Percentiles rank a stretch among this genome's conserved stretches.
Evolutionary conservation across 2,888 invertebrate species (phyloP).

Genomic region (Oxyscelio sp.): DNA sequence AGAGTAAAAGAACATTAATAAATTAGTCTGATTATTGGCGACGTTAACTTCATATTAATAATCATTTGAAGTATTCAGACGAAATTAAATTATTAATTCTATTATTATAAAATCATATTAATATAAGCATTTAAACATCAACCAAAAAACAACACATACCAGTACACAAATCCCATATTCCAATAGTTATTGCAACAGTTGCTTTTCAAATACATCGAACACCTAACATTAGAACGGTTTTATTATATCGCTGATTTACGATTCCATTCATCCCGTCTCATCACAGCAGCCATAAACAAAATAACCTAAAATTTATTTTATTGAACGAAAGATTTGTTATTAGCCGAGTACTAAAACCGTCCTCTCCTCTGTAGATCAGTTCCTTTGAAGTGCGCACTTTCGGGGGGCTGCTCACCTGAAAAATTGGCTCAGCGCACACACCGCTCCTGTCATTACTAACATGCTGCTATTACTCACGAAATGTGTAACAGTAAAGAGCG

Average conservation of each 20-base stretch:
- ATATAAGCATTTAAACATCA: too few relatives aligned
- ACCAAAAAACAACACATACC: too few relatives aligned
- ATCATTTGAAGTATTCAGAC: too few relatives aligned
- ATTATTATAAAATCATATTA: too few relatives aligned
- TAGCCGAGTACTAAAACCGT: conserved; percentile 55
- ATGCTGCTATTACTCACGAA: conserved; percentile 72
- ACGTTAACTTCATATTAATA: too few relatives aligned
- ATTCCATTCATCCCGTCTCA: conserved; percentile 54
- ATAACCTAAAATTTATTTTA: conserved; percentile 60
- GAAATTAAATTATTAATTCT: too few relatives aligned
- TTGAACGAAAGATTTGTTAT: conserved; percentile 68
- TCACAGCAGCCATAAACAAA: conserved; percentile 42
- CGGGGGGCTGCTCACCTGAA: conserved; percentile 49
- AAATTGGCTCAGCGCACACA: conserved; percentile 44
- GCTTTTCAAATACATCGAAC: too few relatives aligned
- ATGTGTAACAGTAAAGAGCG: conserved; percentile 61
- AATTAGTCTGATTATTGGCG: too few relatives aligned
- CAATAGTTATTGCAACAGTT: too few relatives aligned
- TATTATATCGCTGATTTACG: conserved; percentile 51
- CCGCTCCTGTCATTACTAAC: conserved; percentile 70
- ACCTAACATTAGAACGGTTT: conserved; percentile 52
- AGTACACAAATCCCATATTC: too few relatives aligned
- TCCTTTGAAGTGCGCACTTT: conserved; percentile 51
- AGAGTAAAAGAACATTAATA: too few relatives aligned
- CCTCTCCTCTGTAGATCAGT: conserved; percentile 30